Evolutionary conservation across 2,888 invertebrate genomes (phyloP), one percentile per base, ranked within the genome.

Genomic region (Abrostola tripartita): DNA sequence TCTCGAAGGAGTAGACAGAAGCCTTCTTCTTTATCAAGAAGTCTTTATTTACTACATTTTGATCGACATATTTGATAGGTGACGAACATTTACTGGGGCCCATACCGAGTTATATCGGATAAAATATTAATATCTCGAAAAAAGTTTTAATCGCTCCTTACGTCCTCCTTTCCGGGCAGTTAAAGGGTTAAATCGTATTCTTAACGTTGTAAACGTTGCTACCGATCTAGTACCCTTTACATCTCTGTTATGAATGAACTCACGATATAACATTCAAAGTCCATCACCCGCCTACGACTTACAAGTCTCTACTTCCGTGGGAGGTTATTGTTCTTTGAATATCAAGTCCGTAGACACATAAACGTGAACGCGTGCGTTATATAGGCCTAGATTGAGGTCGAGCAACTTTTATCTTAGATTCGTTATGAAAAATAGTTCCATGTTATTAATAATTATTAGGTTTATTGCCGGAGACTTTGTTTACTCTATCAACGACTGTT

Each of bases 291-390:
- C 82, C 78, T 78, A 83, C 83, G 78, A 60, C 71, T 67, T 55
- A 63, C 64, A 64, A 71, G 69, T 66, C 66, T 61, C 67, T 65
- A 79, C 76, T 82, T 73, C 65, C 76, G 81, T 84, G 65, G 78
- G 85, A 81, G 85, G 82, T 83, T 85, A 86, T 88, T 87, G 85
- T 87, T 86, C 81, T 68, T 77, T 81, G 79, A 76, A 79, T 76
- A 83, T 82, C 78, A 81, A 83, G 81, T 80, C 79, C 73, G 74
- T 65, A 69, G 61, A 58, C 37, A 66, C 64, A 52, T 55, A 70
- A 78, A 75, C 71, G 61, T 68, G 62, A 73, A 71, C 73, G 67
- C 60, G 66, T 65, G 68, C 68, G 65, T 74, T 72, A 74, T 64
- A 37, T 52, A 61, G 57, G 62, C 51, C 53, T 64, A 67, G 62